Evolutionary conservation across 2,797 vertebrate genomes (phyloP), one percentile per base, ranked within the genome.

Genomic region (Xenopus petersii): DNA sequence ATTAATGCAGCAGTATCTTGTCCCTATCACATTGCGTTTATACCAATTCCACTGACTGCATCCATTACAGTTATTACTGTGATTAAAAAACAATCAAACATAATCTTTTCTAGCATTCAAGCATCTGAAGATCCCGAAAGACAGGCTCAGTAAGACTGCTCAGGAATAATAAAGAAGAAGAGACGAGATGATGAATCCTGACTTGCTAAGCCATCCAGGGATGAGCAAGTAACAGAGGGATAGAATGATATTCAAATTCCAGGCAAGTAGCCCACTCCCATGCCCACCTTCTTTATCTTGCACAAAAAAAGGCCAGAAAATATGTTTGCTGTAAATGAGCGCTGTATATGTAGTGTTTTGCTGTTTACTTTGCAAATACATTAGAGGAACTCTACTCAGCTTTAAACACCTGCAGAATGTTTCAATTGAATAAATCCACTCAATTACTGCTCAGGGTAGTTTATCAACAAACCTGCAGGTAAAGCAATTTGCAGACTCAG

Each of bases 51-150:
- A 15, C 78, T 55, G 3, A 10, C 47, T 56, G 73, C 73, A 48
- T 84, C 73, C 75, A 59, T 83, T 80, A 78, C 62, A 1, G 12
- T 79, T 81, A 80, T 87, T 84, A 81, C 83, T 74, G 81, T 79
- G 82, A 84, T 83, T 82, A 86, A 81, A 83, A 85, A 86, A 81
- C 81, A 81, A 81, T 82, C 79, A 77, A 51, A 78, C 79, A 60
- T 82, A 81, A 80, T 79, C 79, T 80, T 75, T 75, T 67, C 67
- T 81, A 56, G 67, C 59, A 59, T 63, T 71, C 21, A 54, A 55
- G 8, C 2, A 24, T 17, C 56, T 26, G 72, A 70, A 42, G 73
- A 13, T 73, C 33, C 58, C n/a, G 7, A 30, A 48, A 71, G 46
- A 48, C 49, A 48, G 58, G 36, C 59, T 8, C 36, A 3, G 54